Percentiles rank a stretch among this genome's conserved stretches.
Evolutionary conservation across 2,113 vertebrate species (phyloP).

Genomic region (Ciconia maguari): DNA sequence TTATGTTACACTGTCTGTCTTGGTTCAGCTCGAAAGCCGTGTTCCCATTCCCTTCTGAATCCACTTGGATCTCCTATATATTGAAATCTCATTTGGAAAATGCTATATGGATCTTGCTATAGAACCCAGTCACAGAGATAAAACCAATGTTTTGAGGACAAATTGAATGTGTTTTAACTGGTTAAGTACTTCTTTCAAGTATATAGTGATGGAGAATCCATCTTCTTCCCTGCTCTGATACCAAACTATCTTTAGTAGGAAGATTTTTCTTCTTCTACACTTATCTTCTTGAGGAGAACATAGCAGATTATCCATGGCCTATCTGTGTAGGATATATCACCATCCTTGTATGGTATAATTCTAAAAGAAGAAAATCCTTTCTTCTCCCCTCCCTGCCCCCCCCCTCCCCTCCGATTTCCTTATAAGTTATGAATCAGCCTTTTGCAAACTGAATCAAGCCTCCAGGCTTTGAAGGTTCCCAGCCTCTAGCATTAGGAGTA

Average conservation of each 20-base stretch:
- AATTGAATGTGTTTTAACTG: background rate
- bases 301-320: background rate
- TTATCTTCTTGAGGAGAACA: background rate
- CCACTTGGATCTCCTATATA: background rate
- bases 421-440: background rate
- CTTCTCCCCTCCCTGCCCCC: rapidly evolving
- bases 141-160: background rate
- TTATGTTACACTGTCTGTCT: background rate
- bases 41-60: background rate
- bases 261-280: background rate
- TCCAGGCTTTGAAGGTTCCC: background rate
- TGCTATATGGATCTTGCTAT: background rate
- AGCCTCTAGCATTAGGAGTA: background rate
- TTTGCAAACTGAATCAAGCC: background rate
- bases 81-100: background rate
- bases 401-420: background rate
- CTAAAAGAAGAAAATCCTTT: background rate
- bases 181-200: background rate
- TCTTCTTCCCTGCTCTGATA: background rate
- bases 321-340: background rate
- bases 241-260: background rate
- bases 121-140: background rate
- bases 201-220: background rate
- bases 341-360: background rate
- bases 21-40: background rate